Evolutionary conservation across 1,140 invertebrate species (phyloP).

Genomic region (Pogonomyrmex californicus): DNA sequence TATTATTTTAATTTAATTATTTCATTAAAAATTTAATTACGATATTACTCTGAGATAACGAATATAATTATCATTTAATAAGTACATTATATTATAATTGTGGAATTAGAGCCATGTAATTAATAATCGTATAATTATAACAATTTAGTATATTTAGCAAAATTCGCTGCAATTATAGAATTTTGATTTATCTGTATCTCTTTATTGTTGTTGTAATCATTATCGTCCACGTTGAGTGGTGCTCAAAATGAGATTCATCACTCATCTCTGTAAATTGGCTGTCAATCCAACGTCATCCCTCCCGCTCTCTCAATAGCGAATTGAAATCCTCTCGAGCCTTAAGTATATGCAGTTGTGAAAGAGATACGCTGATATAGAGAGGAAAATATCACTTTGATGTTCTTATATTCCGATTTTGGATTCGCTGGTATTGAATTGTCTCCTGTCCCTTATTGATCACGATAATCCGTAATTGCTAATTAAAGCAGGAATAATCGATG

Average conservation of each 20-base stretch:
- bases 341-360: conserved; percentile 24
- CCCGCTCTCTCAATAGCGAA: background rate
- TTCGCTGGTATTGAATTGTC: background rate
- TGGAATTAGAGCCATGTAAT: conserved; percentile 21
- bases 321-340: background rate
- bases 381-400: conserved; percentile 6
- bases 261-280: conserved; percentile 27
- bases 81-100: background rate
- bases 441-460: background rate
- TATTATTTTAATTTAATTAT: background rate
- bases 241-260: conserved; percentile 38
- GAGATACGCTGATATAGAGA: background rate
- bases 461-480: background rate
- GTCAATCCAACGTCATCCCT: conserved; percentile 32
- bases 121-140: conserved; percentile 11
- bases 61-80: conserved; percentile 28
- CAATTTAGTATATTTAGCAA: background rate
- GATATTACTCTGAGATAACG: conserved; percentile 15
- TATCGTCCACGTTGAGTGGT: background rate
- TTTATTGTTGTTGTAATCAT: conserved; percentile 25
- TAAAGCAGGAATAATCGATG: conserved; percentile 23
- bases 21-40: conserved; percentile 5
- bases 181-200: conserved; percentile 17
- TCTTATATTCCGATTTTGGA: conserved; percentile 9
- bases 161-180: conserved; percentile 16